Percentiles rank a stretch among this genome's conserved stretches.
phyloP scores from a whole-genome alignment of 35 echinoderm and acorn worm species.

The Stichopus chloronotus region DNA sequence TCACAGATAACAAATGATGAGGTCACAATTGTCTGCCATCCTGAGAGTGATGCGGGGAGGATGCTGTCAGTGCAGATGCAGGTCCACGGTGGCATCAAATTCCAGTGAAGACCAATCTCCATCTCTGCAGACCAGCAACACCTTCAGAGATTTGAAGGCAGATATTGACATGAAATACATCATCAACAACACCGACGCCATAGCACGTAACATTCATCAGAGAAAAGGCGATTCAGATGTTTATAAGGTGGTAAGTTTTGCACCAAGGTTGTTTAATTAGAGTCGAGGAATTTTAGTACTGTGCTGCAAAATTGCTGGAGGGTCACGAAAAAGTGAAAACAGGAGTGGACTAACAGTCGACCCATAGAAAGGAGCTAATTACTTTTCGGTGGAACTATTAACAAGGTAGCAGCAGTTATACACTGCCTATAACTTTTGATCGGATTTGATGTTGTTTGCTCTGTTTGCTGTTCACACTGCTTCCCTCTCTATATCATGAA shows the following conservation, averaged over 20 bases:
- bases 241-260: constrained; percentile 72
- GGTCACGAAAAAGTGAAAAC: not conserved
- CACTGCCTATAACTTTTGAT: not conserved
- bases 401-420: not conserved
- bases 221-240: constrained; percentile 88
- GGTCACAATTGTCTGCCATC: not conserved
- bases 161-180: constrained; percentile 73
- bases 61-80: not conserved
- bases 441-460: too few relatives aligned
- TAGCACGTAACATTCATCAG: constrained; percentile 61
- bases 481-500: not conserved
- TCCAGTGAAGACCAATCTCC: too few relatives aligned
- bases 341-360: not conserved
- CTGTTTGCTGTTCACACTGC: not conserved
- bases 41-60: not conserved
- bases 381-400: not conserved
- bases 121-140: constrained; percentile 10
- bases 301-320: not conserved
- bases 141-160: constrained; percentile 55
- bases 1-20: not conserved
- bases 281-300: not conserved
- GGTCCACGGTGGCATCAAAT: not conserved
- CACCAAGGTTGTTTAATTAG: not conserved
- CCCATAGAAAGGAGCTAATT: not conserved
- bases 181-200: constrained; percentile 57